Conservation (phyloP, 1,140 invertebrate species). For the Drosophila tsacasi region DNA sequence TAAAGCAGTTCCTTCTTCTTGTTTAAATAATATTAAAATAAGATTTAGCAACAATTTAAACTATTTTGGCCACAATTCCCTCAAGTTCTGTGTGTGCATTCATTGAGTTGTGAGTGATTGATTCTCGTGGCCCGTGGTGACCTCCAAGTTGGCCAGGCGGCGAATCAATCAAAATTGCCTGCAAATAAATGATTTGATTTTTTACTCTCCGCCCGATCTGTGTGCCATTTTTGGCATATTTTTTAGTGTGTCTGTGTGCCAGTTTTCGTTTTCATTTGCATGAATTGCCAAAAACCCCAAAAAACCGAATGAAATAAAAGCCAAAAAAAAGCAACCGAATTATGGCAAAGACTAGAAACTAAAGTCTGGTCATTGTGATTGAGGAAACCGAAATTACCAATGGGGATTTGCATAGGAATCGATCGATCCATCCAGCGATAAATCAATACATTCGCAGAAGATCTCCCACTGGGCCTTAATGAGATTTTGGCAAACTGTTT, state of each 20-base stretch:
- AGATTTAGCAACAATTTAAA: neutral
- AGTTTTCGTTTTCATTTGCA: conserved; percentile 81
- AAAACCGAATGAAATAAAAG: neutral
- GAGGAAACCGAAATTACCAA: conserved; percentile 56
- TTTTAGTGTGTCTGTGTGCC: conserved; percentile 43
- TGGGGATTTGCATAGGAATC: conserved; percentile 74
- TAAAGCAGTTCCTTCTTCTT: neutral
- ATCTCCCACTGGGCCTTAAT: conserved; percentile 75
- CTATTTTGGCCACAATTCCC: conserved; percentile 5
- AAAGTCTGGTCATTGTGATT: conserved; percentile 44
- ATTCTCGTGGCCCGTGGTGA: conserved; percentile 60
- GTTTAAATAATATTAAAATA: neutral
- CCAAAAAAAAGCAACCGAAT: conserved; percentile 24
- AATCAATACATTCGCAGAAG: conserved; percentile 22
- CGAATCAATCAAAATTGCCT: conserved; percentile 76
- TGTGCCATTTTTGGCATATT: conserved; percentile 50
- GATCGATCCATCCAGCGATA: conserved; percentile 15
- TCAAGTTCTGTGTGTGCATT: conserved; percentile 11
- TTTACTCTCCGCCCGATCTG: conserved; percentile 20
- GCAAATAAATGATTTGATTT: conserved; percentile 67
- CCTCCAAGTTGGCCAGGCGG: conserved; percentile 68
- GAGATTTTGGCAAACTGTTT: conserved; percentile 70
- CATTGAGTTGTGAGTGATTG: conserved; percentile 70
- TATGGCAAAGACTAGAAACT: conserved; percentile 28
- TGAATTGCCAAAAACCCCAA: conserved; percentile 59